Evolutionary conservation across 2,113 vertebrate species (phyloP).

Genomic region (Circaetus cinerascens): DNA sequence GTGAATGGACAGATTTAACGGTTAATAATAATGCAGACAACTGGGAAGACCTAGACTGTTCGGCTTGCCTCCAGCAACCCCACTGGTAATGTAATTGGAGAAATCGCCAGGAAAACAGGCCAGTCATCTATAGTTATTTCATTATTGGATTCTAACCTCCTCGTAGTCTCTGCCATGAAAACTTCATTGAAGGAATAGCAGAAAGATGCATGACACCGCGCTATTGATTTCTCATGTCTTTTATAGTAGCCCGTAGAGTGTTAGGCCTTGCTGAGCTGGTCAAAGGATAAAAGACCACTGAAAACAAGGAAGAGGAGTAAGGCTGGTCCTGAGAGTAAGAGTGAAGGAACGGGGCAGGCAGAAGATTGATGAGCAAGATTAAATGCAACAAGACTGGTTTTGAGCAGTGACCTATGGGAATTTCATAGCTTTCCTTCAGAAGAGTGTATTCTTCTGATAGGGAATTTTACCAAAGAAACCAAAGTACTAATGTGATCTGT

Average conservation of each 20-base stretch:
- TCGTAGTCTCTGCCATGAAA: not conserved
- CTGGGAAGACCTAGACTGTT: not conserved
- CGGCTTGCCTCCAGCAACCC: not conserved
- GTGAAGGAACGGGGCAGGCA: not conserved
- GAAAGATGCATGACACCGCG: not conserved
- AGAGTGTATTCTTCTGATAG: not conserved
- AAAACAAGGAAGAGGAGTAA: not conserved
- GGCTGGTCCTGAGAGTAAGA: not conserved
- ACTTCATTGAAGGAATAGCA: not conserved
- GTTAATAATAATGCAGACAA: not conserved
- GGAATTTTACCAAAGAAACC: not conserved
- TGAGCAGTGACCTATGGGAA: not conserved
- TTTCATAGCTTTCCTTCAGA: not conserved
- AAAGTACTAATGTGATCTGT: not conserved
- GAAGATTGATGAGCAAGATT: not conserved
- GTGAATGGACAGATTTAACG: not conserved
- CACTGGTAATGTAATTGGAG: not conserved
- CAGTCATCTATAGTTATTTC: not conserved
- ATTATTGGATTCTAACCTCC: not conserved
- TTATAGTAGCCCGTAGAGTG: not conserved
- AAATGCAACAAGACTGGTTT: not conserved
- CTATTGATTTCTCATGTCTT: not conserved
- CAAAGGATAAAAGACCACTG: not conserved
- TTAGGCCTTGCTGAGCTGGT: not conserved
- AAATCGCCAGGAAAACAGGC: not conserved